These are phyloP conservation scores for Sipha flava DNA, from an alignment of 1,140 invertebrate species.

Conservation along the genomic window DNA sequence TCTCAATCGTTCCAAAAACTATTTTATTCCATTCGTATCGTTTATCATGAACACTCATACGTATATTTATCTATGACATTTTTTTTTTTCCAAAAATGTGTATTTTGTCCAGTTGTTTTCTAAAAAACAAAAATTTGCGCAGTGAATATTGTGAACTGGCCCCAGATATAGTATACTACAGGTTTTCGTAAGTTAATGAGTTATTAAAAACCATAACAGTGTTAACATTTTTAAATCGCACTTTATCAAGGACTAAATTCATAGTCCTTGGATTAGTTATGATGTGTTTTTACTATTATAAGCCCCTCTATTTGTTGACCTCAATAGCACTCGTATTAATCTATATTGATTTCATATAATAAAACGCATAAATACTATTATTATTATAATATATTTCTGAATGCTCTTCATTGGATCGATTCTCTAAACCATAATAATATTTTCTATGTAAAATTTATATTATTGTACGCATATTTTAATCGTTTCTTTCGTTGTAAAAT, in stretches of 20 bases:
- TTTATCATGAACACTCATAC: neutral
- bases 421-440: too few species aligned
- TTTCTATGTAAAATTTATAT: too few species aligned
- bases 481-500: too few species aligned
- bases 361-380: too few species aligned
- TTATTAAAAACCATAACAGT: neutral
- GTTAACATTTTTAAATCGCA: neutral
- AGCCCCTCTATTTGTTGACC: neutral
- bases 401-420: too few species aligned
- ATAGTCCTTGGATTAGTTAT: conserved; percentile 2
- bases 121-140: neutral
- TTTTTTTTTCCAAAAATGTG: neutral
- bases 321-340: too few species aligned
- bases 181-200: neutral
- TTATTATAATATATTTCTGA: too few species aligned
- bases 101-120: neutral
- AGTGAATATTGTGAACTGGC: neutral
- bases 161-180: neutral
- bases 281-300: neutral
- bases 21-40: neutral
- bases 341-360: neutral
- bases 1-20: neutral
- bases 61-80: neutral
- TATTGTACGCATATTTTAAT: too few species aligned
- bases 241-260: neutral